Base-by-base conservation (phyloP, 2,888 invertebrate species). In the Stenichneumon culpator region DNA sequence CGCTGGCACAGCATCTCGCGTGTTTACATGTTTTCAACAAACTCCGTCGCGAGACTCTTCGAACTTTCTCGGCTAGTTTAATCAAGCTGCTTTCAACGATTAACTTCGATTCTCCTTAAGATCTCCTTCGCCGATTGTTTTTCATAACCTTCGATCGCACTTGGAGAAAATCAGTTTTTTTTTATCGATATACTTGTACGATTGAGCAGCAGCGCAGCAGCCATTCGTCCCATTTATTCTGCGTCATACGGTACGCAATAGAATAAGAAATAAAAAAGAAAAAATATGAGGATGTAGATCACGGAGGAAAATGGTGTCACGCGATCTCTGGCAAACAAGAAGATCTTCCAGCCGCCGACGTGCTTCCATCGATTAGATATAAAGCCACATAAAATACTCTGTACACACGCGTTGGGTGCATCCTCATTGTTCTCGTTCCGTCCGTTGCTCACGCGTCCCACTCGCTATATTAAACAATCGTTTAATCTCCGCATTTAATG, bases 391-490 rank as follows among this genome's bases (percentile, higher is more conserved):
- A 63, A 63, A 14, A 68, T 36, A 65, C 63, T 44, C 60, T 22
- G 14, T 63, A 69, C 36, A 75, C 54, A 67, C n/a, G 25, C 16
- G 19, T 14, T 44, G 22, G n/a, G 39, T 78, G 81, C 77, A 81
- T 84, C 80, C 78, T 57, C 81, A 84, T 84, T 84, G 84, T 81
- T 84, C 84, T 84, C 80, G 81, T 84, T 81, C 84, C 80, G 19
- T 78, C 32, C 73, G 81, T 52, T 44, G 67, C 65, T 47, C 75
- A 25, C 72, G 70, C 63, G 60, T 69, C 19, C 32, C 50, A 39
- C 57, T 70, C 63, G 74, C 22, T 32, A 63, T 73, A 75, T 79
- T 74, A 65, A 83, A 79, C 79, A 70, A 57, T 79, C 72, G 63
- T 11, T 11, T 22, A 57, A 74, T 74, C 74, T 74, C 63, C 47